phyloP scores from a whole-genome alignment of 2,113 vertebrate species.

The Larimichthys crocea region DNA sequence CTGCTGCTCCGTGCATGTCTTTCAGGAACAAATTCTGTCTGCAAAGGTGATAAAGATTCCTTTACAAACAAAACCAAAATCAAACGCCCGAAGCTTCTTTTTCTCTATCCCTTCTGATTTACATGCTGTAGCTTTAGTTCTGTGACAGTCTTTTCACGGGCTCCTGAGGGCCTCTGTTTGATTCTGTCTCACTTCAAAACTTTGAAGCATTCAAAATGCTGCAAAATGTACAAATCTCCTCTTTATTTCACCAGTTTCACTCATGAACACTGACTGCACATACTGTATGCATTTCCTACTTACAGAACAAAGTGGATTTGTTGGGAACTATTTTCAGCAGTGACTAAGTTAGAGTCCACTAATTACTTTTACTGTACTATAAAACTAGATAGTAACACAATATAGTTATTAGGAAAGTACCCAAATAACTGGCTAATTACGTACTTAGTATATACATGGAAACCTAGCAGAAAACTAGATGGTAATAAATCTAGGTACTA shows the following conservation, averaged over 20 bases:
- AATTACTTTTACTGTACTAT: too few species aligned
- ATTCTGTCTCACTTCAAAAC: not conserved
- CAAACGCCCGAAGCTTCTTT: not conserved
- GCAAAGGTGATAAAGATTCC: constrained; percentile 56
- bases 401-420: too few species aligned
- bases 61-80: constrained; percentile 37
- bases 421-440: too few species aligned
- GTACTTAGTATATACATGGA: too few species aligned
- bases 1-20: constrained; percentile 37
- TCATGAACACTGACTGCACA: not conserved
- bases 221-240: not conserved
- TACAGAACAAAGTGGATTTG: not conserved
- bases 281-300: too few species aligned
- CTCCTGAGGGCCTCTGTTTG: not conserved
- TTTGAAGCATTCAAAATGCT: not conserved
- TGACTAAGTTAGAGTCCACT: too few species aligned
- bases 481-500: too few species aligned
- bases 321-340: too few species aligned
- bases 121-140: not conserved
- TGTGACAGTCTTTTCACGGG: not conserved
- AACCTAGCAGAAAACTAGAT: too few species aligned
- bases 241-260: not conserved
- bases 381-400: too few species aligned
- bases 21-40: constrained; percentile 43
- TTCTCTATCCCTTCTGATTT: not conserved